Base-by-base conservation (phyloP, 2,888 invertebrate genomes). In the Pheosia gnoma region DNA sequence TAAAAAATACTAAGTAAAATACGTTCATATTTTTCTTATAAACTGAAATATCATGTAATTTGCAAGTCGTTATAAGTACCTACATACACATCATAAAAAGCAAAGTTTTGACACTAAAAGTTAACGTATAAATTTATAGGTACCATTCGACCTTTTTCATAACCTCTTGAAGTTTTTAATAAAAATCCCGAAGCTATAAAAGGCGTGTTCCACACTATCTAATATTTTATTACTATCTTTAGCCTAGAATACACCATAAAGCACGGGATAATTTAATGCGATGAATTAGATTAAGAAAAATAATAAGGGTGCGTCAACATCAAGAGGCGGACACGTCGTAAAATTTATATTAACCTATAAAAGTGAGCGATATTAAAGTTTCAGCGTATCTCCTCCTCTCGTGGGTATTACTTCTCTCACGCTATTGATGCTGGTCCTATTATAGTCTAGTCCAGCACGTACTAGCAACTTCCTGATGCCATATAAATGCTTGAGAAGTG, bases 341-440 rank as follows among this genome's bases (percentile, higher is more conserved):
- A 90, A 86, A 81, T 80, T 85, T 86, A 86, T 83, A 85, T 78
- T 80, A 79, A 70, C 75, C 77, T 62, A 83, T 89, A 88, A 89
- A 89, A 80, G 69, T 71, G 79, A 83, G 80, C 82, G 81, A 82
- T 83, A 84, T 86, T 85, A 84, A 82, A 82, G 79, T 78, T 78
- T 71, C 63, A 70, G 70, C 75, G 68, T 74, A 55, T 61, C 67
- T 71, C 72, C 25, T 25, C 25, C 25, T 25, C 25, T 25, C 25
- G 25, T 25, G 25, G 25, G 25, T 25, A 25, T 25, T 25, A 1
- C 25, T 25, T 25, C 25, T 25, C 25, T 25, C 25, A n/a, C n/a
- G n/a, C n/a, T n/a, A n/a, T n/a, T n/a, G n/a, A n/a, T n/a, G n/a
- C n/a, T n/a, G 1, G 25, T 25, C 25, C 25, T 2, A 25, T 25